Conservation (phyloP, 1,140 invertebrate species). For the Pogonus chalceus region DNA sequence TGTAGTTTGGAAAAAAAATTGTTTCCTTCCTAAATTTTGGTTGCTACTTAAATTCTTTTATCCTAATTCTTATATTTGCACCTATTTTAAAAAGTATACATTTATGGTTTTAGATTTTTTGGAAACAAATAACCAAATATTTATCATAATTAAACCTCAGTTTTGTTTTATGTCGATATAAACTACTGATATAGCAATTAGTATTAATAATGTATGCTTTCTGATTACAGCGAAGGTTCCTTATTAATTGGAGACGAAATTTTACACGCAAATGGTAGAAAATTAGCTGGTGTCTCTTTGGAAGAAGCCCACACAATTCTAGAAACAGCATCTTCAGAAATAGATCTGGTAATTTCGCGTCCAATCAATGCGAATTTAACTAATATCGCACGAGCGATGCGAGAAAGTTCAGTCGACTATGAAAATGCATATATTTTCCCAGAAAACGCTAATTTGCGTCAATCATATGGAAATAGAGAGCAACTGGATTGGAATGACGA, state of each 20-base stretch:
- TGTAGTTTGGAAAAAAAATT: too few species aligned
- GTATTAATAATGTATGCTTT: too few species aligned
- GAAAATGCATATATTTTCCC: slow-evolving; percentile 39
- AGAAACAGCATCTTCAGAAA: slow-evolving; percentile 50
- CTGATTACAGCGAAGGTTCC: slow-evolving; percentile 56
- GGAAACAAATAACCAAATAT: too few species aligned
- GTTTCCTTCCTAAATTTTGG: too few species aligned
- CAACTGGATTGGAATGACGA: background rate
- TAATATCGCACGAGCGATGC: slow-evolving; percentile 37
- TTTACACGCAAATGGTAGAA: slow-evolving; percentile 69
- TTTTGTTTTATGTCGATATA: slow-evolving; percentile 13
- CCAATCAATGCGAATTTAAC: slow-evolving; percentile 19
- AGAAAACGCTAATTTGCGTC: slow-evolving; percentile 19
- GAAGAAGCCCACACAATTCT: slow-evolving; percentile 64
- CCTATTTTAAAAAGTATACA: too few species aligned
- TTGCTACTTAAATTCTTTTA: too few species aligned
- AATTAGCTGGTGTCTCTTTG: slow-evolving; percentile 62
- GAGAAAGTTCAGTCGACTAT: slow-evolving; percentile 59
- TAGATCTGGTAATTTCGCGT: slow-evolving; percentile 56
- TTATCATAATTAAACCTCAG: too few species aligned
- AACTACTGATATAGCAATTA: too few species aligned
- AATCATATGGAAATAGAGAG: slow-evolving; percentile 15
- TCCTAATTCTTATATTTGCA: too few species aligned
- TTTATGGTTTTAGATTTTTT: too few species aligned
- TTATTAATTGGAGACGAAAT: slow-evolving; percentile 72